phyloP scores from a whole-genome alignment of 2,888 invertebrate genomes.

The Tinea semifulvella region DNA sequence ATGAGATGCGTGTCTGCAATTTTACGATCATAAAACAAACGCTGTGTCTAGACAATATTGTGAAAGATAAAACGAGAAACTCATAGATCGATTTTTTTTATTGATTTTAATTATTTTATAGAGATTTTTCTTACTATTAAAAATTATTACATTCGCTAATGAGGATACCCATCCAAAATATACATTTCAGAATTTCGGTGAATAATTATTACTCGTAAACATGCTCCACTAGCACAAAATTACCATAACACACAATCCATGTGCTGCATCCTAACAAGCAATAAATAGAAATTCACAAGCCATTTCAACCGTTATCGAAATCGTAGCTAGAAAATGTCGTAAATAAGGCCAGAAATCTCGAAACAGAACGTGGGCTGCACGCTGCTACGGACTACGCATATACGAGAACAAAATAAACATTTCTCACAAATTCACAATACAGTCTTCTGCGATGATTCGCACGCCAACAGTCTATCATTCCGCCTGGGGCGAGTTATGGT shows the following conservation, averaged over 20 bases:
- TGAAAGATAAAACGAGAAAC: too few relatives aligned
- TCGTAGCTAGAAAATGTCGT: conserved; percentile 6
- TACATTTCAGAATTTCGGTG: too few relatives aligned
- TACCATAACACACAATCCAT: not conserved
- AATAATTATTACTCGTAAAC: too few relatives aligned
- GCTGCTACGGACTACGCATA: conserved; percentile 11
- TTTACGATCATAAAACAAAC: conserved; percentile 49
- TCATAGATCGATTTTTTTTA: too few relatives aligned
- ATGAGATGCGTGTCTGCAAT: conserved; percentile 40
- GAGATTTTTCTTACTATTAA: too few relatives aligned
- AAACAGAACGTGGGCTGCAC: not conserved
- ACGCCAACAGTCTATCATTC: conserved; percentile 14
- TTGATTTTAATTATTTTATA: too few relatives aligned
- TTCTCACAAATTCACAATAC: conserved; percentile 13
- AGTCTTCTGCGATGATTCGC: conserved; percentile 12
- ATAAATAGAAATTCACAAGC: conserved; percentile 4
- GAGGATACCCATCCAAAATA: too few relatives aligned
- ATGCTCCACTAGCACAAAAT: not conserved
- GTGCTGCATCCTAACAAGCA: conserved; percentile 1
- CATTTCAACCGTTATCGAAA: conserved; percentile 5
- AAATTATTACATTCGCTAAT: too few relatives aligned
- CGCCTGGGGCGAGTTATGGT: conserved; percentile 29
- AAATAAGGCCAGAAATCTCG: conserved; percentile 7
- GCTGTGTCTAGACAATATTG: conserved; percentile 11
- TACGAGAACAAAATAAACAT: conserved; percentile 8